Evolutionary conservation across 2,888 invertebrate genomes (phyloP), one percentile per base, ranked within the genome.

Genomic region (Synanthedon tipuliformis): DNA sequence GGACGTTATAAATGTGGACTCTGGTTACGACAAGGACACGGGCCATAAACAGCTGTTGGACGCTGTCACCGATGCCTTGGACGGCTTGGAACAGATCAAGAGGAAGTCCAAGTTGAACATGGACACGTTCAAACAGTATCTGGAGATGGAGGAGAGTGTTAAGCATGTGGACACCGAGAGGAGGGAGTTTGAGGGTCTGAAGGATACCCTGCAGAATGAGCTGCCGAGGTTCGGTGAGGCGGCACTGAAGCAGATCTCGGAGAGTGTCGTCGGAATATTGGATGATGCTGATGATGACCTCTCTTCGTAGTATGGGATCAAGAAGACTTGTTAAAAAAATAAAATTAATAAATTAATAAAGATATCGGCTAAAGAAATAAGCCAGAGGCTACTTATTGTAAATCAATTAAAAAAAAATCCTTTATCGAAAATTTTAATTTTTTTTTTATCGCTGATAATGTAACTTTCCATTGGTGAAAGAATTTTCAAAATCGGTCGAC

Each of bases 11-110:
- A 81, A 84, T 10, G 68, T 88, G 0, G 81, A 86, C 40, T 79
- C 87, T 51, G 88, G 87, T 0, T 84, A 75, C 51, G 60, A 75
- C 18, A 73, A 80, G 23, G 66, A 69, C 0, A 72, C 69, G 0
- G 85, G 86, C 0, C 84, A 84, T 52, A 70, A 76, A 50, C 79
- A 86, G 53, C 56, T 88, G 0, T 51, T 86, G 1, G 81, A 86
- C 1, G 83, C 85, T 0, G 81, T 88, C 0, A 78, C 73, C 0
- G 84, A 87, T 49, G 81, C 86, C 1, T 73, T 85, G 0, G 71
- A 77, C 0, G 83, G 83, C 0, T 58, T 88, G 1, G 78, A 78
- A 27, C 65, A 78, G 13, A 82, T 88, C 0, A 84, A 81, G 58
- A 78, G 69, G 16, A 77, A 81, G 55, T 86, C 81, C 0, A 72